Percentiles rank a stretch among this genome's conserved stretches.
Conservation (phyloP, 2,113 vertebrate species). For the Saccopteryx bilineata region DNA sequence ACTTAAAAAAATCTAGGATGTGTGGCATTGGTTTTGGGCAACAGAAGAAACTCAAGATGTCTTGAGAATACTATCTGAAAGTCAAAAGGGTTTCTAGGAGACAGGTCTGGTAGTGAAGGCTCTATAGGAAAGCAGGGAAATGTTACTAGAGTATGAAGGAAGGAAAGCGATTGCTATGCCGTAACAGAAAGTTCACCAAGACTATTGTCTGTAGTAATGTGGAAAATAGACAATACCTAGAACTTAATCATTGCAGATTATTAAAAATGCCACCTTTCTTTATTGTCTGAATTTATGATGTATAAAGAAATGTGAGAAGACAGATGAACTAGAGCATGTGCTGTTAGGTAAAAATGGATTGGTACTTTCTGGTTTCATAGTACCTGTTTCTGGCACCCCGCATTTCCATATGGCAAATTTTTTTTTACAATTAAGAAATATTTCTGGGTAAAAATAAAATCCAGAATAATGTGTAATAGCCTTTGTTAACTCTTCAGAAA, state of each 20-base stretch:
- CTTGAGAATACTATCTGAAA: neutral
- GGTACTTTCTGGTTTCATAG: neutral
- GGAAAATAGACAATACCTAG: neutral
- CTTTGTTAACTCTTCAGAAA: neutral
- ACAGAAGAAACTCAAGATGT: neutral
- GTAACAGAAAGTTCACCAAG: neutral
- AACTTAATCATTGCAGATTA: neutral
- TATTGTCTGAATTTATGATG: neutral
- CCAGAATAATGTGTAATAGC: neutral
- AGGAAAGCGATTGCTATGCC: neutral
- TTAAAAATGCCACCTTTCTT: neutral
- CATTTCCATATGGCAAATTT: neutral
- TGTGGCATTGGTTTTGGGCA: neutral
- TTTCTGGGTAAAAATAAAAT: conserved; percentile 24
- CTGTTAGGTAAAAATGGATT: neutral
- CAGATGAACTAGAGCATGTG: neutral
- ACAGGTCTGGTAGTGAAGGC: neutral
- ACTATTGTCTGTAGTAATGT: neutral
- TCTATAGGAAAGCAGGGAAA: neutral
- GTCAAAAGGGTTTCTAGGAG: neutral
- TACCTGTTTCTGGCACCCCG: neutral
- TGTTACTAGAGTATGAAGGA: neutral
- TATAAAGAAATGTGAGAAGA: neutral
- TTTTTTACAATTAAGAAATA: conserved; percentile 37
- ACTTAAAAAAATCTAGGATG: neutral